A percentile compares a stretch with the other conserved stretches of the same genome.
Conservation (phyloP, 2,797 vertebrate species). For the Melopsittacus undulatus region DNA sequence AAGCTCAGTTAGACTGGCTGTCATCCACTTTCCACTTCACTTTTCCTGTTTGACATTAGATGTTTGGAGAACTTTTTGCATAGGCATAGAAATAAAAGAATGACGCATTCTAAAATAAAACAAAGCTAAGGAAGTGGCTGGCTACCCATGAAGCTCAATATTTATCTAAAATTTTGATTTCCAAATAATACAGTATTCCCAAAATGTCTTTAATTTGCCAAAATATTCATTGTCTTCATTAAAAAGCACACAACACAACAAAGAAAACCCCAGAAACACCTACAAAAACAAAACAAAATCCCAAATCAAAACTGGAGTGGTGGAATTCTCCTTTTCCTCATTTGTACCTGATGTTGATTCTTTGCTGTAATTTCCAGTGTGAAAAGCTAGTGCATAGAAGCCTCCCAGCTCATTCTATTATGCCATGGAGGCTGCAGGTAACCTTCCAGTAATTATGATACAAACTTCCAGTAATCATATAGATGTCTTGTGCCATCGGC, state of each 20-base stretch:
- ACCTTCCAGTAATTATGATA: too few species aligned
- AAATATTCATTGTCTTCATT: not conserved
- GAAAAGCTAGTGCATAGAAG: not conserved
- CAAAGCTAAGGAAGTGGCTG: constrained; percentile 44
- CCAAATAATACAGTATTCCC: not conserved
- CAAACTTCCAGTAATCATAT: not conserved
- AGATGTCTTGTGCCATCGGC: accelerated
- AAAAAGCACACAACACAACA: not conserved
- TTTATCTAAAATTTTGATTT: not conserved
- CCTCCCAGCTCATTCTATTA: not conserved
- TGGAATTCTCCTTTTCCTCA: not conserved
- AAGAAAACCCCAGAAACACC: too few species aligned
- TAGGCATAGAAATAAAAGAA: constrained; percentile 36
- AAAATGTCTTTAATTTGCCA: not conserved
- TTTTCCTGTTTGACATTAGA: constrained; percentile 67
- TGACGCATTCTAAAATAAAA: constrained; percentile 29
- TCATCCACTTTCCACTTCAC: constrained; percentile 60
- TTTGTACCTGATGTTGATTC: not conserved
- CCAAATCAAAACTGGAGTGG: not conserved
- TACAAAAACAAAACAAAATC: not conserved
- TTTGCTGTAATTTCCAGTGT: not conserved
- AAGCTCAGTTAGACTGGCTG: constrained; percentile 38
- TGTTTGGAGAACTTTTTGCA: constrained; percentile 49
- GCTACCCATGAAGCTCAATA: not conserved
- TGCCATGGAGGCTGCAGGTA: not conserved